These are phyloP conservation scores for Ceratitis capitata DNA, from an alignment of 1,140 invertebrate species.

Conservation along the genomic window DNA sequence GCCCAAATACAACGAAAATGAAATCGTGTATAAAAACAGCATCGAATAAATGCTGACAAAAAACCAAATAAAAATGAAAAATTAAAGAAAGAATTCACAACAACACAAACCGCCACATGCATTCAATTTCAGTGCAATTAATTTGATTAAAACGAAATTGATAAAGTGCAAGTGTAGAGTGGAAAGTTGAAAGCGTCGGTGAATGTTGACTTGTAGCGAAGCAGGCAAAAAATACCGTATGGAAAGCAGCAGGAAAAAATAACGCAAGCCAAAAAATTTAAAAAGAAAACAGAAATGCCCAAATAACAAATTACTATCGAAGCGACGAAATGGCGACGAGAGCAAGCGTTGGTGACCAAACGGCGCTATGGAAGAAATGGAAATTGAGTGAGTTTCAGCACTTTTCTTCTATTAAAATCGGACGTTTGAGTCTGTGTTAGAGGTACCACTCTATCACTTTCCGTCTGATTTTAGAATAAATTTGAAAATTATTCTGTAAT, in stretches of 20 bases:
- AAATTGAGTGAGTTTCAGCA: too few species aligned
- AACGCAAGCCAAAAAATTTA: too few species aligned
- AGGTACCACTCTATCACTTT: too few species aligned
- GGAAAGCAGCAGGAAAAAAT: neutral
- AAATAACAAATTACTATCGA: neutral
- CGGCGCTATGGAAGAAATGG: neutral
- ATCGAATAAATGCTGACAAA: neutral
- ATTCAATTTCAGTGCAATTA: constrained; percentile 40
- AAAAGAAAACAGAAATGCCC: neutral
- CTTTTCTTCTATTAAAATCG: too few species aligned
- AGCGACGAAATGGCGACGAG: neutral
- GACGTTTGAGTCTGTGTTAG: too few species aligned
- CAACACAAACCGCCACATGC: constrained; percentile 29
- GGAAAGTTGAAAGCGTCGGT: neutral
- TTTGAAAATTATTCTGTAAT: too few species aligned
- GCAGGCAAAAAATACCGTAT: neutral
- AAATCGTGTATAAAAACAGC: neutral
- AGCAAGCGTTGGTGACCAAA: neutral
- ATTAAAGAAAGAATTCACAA: neutral
- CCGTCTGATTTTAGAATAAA: too few species aligned
- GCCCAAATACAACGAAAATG: neutral
- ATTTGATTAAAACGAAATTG: constrained; percentile 41
- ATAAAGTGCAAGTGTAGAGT: constrained; percentile 39
- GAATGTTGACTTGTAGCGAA: neutral
- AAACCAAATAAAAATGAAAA: neutral